Percentiles rank a stretch among this genome's conserved stretches.
These are phyloP conservation scores for Spea bombifrons DNA, from an alignment of 2,113 vertebrate species.

Conservation along the genomic window DNA sequence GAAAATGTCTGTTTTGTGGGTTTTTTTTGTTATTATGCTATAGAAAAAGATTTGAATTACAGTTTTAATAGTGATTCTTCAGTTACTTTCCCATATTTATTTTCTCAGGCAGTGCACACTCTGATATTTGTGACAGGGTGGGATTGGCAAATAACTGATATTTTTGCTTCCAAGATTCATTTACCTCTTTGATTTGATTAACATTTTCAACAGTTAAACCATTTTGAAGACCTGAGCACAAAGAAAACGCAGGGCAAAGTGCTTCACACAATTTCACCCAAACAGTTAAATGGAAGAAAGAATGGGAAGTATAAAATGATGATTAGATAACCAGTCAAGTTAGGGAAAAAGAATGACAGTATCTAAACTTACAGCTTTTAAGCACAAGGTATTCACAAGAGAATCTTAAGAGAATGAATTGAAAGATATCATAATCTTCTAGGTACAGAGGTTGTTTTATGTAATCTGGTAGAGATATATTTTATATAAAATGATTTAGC, in stretches of 20 bases:
- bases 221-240: no score
- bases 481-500: neutral
- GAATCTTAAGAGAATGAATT: neutral
- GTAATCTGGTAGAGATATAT: neutral
- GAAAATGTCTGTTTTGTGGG: slow-evolving; percentile 48
- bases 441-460: neutral
- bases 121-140: no score
- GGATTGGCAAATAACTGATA: no score
- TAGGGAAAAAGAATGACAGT: no score
- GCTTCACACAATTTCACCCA: neutral
- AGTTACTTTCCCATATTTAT: no score
- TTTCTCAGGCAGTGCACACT: no score
- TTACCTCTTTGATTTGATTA: neutral
- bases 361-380: no score
- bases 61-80: neutral
- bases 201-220: neutral
- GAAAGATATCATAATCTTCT: neutral
- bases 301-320: neutral
- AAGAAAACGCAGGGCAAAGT: no score
- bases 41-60: slow-evolving; percentile 29
- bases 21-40: slow-evolving; percentile 36
- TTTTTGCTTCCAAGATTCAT: neutral
- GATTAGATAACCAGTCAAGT: no score
- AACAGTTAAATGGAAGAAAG: neutral
- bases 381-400: no score